Conservation (phyloP, 2,113 vertebrate species). For the Sapajus apella region DNA sequence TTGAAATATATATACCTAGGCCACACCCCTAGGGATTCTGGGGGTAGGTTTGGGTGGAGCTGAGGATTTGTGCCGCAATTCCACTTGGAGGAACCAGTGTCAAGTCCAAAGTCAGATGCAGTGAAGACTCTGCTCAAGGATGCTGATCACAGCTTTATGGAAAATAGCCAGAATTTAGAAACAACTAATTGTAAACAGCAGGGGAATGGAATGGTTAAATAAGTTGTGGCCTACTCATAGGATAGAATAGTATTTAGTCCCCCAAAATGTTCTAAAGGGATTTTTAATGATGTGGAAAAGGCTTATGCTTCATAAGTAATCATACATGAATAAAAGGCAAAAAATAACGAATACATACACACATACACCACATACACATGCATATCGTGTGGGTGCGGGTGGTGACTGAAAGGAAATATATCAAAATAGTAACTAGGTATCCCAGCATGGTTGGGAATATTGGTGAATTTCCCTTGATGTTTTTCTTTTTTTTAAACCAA, state of each 20-base stretch:
- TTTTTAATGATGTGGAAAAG: not conserved
- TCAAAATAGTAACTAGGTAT: accelerated
- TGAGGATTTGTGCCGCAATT: not conserved
- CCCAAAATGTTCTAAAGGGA: not conserved
- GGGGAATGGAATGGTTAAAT: not conserved
- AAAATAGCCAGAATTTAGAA: not conserved
- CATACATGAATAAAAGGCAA: not conserved
- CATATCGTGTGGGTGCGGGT: not conserved
- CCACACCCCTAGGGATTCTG: not conserved
- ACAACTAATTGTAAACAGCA: not conserved
- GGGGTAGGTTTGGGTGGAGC: not conserved
- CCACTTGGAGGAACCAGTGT: not conserved
- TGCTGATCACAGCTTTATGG: not conserved
- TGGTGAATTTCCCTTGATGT: not conserved
- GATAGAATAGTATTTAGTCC: not conserved
- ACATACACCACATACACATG: no score
- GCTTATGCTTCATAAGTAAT: not conserved
- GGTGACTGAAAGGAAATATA: not conserved
- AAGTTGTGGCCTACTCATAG: not conserved
- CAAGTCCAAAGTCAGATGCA: not conserved
- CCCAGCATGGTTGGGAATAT: not conserved
- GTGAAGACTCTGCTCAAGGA: not conserved
- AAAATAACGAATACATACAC: accelerated
- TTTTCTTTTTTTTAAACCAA: not conserved
- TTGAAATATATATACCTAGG: not conserved